These are phyloP conservation scores for Champsocephalus gunnari DNA, from an alignment of 2,797 vertebrate species.

Conservation along the genomic window DNA sequence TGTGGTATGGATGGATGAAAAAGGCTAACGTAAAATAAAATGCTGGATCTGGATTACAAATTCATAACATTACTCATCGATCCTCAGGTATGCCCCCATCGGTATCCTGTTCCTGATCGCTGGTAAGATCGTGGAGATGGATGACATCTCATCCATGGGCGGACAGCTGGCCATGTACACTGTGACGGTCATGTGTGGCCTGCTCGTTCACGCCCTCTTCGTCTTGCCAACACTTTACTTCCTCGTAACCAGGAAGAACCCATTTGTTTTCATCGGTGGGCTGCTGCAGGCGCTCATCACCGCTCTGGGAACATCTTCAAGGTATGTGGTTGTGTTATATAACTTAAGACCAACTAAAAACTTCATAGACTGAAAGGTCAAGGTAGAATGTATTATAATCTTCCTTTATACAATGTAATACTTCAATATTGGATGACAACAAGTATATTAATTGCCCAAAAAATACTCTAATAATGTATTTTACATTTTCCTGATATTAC, in stretches of 20 bases:
- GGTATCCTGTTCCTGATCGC: slow-evolving; percentile 90
- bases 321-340: slow-evolving; percentile 64
- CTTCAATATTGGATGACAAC: neutral
- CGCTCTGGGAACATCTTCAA: slow-evolving; percentile 89
- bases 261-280: slow-evolving; percentile 84
- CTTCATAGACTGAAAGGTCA: neutral
- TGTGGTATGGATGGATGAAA: slow-evolving; percentile 80
- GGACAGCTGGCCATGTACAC: slow-evolving; percentile 89
- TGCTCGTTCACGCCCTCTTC: slow-evolving; percentile 82
- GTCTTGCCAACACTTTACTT: slow-evolving; percentile 88
- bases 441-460: too few species aligned
- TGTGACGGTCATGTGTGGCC: slow-evolving; percentile 85
- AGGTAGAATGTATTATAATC: neutral
- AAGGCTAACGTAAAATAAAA: neutral
- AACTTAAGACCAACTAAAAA: neutral
- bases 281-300: slow-evolving; percentile 89
- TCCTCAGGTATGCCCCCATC: slow-evolving; percentile 86
- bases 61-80: slow-evolving; percentile 1
- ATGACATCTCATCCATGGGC: slow-evolving; percentile 84
- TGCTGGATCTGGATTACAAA: neutral
- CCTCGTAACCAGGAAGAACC: slow-evolving; percentile 86
- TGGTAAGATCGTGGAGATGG: slow-evolving; percentile 89
- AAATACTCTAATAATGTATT: neutral
- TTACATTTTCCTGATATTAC: neutral
- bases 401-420: neutral